phyloP scores from a whole-genome alignment of 2,113 vertebrate genomes.

The Recurvirostra avosetta region DNA sequence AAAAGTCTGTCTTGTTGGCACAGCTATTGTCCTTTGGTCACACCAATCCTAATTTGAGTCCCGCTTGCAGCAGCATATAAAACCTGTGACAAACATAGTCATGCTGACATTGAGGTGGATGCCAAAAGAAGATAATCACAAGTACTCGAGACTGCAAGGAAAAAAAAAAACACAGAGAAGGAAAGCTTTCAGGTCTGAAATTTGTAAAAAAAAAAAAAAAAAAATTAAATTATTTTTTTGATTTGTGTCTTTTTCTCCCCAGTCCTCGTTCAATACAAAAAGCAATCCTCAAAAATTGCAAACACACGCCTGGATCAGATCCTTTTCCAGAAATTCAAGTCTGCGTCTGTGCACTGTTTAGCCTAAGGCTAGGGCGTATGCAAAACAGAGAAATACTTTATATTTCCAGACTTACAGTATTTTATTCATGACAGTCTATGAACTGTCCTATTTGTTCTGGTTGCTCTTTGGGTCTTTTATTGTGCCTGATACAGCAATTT shows the following conservation, averaged over 20 bases:
- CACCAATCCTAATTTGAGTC: constrained; percentile 62
- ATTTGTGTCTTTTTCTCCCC: not conserved
- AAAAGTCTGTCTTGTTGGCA: constrained; percentile 65
- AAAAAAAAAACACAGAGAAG: not conserved
- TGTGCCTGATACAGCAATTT: not conserved
- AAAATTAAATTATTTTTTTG: no score
- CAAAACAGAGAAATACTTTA: constrained; percentile 39
- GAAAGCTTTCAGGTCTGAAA: not conserved
- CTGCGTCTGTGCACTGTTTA: not conserved
- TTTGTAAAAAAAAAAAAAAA: not conserved
- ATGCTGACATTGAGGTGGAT: constrained; percentile 30
- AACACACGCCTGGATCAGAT: not conserved
- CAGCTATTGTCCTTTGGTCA: constrained; percentile 63
- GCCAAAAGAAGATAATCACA: constrained; percentile 38
- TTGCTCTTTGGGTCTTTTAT: constrained; percentile 19
- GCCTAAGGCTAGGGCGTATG: not conserved
- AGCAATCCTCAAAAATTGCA: not conserved
- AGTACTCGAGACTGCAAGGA: not conserved
- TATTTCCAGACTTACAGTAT: constrained; percentile 23
- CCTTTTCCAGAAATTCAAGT: constrained; percentile 11
- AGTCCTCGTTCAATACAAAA: not conserved
- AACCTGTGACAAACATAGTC: constrained; percentile 62
- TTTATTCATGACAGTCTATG: constrained; percentile 22
- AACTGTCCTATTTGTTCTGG: constrained; percentile 3
- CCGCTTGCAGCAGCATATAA: constrained; percentile 46